Base-by-base conservation (phyloP, 2,888 invertebrate genomes). In the Podabrus alpinus region DNA sequence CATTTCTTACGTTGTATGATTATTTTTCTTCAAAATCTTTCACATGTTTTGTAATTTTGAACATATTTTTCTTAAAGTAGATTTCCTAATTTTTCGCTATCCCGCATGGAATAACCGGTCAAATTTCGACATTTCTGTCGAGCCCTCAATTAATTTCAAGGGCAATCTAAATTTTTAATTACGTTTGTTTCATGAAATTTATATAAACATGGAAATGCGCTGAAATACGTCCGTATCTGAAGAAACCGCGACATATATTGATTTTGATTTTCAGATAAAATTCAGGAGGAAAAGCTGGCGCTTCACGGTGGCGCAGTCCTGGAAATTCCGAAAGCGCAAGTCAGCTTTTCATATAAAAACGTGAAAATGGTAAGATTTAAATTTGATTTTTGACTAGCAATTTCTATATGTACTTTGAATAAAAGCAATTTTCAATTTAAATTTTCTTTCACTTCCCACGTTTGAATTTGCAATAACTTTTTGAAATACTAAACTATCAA, bases 1-100 rank as follows among this genome's bases (percentile, higher is more conserved):
- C 98, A 98, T 98, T 87, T 79, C 77, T 71, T 64, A 15, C 25
- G 66, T n/a, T 68, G 25, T 68, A 15, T 10, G 15, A 9, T 59
- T 59, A 61, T 68, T 29, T 16, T 45, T 17, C 45, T 15, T 21
- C n/a, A 29, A 66, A 19, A 45, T 21, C 24, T 13, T 16, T 72
- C 72, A 75, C 75, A 73, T 75, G 69, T 69, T 68, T 75, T 11
- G 62, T 64, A n/a, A 13, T n/a, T 19, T 64, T 64, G n/a, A 64
- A 19, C 62, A 64, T 64, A 19, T 9, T 45, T n/a, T 45, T 45
- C 9, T n/a, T 45, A n/a, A 45, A 45, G n/a, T 45, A 9, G n/a
- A 5, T 45, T 45, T n/a, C 2, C 9, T n/a, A 45, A 45, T 45
- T 45, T 45, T 45, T 45, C 45, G 45, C 45, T 45, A 45, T n/a